Base-by-base conservation (phyloP, 2,113 vertebrate genomes). In the Catharus fuscescens region DNA sequence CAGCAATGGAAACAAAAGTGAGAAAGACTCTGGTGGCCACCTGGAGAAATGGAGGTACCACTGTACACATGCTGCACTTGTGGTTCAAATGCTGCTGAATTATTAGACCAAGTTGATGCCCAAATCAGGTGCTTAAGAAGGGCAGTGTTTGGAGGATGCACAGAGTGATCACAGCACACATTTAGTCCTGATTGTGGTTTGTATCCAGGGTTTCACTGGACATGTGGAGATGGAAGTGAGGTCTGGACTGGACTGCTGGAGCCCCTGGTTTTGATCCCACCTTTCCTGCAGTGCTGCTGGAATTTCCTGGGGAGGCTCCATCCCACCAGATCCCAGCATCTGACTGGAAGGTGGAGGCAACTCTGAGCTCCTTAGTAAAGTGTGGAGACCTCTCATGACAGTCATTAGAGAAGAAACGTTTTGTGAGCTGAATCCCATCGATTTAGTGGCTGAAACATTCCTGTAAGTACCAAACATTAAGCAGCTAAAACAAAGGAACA, bases 91-190 rank as follows among this genome's bases (percentile, higher is more conserved):
- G 12, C 60, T 85, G 36, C 52, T 85, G 52, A 85, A 25, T 78
- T 47, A 34, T 53, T 29, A 28, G 52, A 25, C 42, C 12, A 24
- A 62, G 38, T 42, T 45, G 64, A 32, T 52, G 62, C 34, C 61
- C 53, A 52, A 7, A 71, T 45, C 18, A 3, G 13, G n/a, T 34
- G 24, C 28, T 57, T 73, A 44, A 20, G 50, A 34, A n/a, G 13
- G 29, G 31, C 82, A 44, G 25, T 65, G 60, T 26, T 92, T 64
- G 79, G 60, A 87, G 77, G 48, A 31, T 40, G 38, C 57, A 6
- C 25, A 34, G 40, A 34, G 40, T 0, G 0, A 48, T 24, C 38
- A 44, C 45, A 84, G 62, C 50, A 56, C 1, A 0, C 2, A 0
- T 45, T 78, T 12, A 65, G 14, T 61, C 31, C 82, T 65, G 29